Evolutionary conservation across 2,113 vertebrate species (phyloP).

Genomic region (Poecilia latipinna): DNA sequence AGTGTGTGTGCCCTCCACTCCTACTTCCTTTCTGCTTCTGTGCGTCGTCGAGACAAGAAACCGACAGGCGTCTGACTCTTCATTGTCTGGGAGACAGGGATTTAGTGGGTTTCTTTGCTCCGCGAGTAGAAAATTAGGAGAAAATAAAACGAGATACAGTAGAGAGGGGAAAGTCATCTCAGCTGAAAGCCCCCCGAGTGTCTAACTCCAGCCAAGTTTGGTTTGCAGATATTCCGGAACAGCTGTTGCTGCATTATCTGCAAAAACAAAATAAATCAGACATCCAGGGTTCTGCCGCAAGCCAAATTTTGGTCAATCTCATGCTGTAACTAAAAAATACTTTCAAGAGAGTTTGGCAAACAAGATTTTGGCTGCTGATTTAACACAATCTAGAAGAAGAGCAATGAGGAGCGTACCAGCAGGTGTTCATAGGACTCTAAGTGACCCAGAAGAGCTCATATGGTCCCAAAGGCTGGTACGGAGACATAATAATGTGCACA

Average conservation of each 20-base stretch:
- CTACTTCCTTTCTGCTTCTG: constrained; percentile 65
- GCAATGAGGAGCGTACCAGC: not conserved
- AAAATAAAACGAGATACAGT: not conserved
- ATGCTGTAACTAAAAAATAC: constrained; percentile 18
- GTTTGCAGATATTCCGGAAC: constrained; percentile 40
- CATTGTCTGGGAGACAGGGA: constrained; percentile 50
- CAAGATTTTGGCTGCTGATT: not conserved
- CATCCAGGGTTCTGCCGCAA: constrained; percentile 5
- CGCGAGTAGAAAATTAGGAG: constrained; percentile 14
- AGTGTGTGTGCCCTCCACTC: constrained; percentile 22
- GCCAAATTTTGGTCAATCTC: constrained; percentile 26
- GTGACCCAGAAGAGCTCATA: not conserved
- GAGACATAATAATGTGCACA: not conserved
- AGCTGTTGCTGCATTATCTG: constrained; percentile 61
- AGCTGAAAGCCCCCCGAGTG: constrained; percentile 38
- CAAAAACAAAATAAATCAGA: constrained; percentile 59
- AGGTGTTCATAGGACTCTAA: constrained; percentile 5
- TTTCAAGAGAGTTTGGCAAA: not conserved
- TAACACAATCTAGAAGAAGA: not conserved
- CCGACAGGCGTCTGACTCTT: constrained; percentile 22
- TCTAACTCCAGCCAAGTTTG: constrained; percentile 51
- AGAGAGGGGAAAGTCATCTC: constrained; percentile 28
- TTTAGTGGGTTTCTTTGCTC: constrained; percentile 30
- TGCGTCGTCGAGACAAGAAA: constrained; percentile 27
- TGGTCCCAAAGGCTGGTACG: not conserved